phyloP scores from a whole-genome alignment of 53 echinoderm and acorn worm species.

The Patiria pectinifera region DNA sequence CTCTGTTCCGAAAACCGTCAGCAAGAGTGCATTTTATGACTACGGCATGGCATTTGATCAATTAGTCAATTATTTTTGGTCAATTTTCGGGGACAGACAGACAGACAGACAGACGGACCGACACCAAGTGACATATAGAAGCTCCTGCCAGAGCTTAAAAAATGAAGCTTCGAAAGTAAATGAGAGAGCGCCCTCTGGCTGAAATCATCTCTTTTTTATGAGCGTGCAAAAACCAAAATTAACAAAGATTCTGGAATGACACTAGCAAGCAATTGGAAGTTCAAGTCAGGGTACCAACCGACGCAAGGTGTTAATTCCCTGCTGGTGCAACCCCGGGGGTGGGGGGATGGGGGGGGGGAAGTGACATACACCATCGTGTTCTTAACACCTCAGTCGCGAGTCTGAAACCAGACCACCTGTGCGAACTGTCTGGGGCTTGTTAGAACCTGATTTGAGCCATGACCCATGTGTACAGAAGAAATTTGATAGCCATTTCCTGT shows the following conservation, averaged over 20 bases:
- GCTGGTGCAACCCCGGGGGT: background rate
- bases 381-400: slow-evolving; percentile 2
- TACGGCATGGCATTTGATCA: too few relatives aligned
- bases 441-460: background rate
- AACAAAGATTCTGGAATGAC: background rate
- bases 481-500: background rate
- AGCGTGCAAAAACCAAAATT: too few relatives aligned
- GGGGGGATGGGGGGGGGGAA: background rate
- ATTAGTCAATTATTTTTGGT: too few relatives aligned
- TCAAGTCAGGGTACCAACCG: background rate
- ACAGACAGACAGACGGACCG: too few relatives aligned
- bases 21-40: too few relatives aligned
- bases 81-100: too few relatives aligned
- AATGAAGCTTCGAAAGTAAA: too few relatives aligned
- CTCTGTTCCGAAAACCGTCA: too few relatives aligned
- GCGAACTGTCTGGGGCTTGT: background rate
- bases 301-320: background rate
- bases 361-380: background rate
- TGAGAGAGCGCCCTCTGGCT: too few relatives aligned
- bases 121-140: too few relatives aligned
- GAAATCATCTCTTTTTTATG: too few relatives aligned
- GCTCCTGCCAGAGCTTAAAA: too few relatives aligned
- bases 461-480: background rate
- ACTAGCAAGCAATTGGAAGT: background rate
- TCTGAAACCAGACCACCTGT: background rate